Base-by-base conservation (phyloP, 30 jellyfish, hydroid and myxozoan genomes). In the Cassiopea andromeda region DNA sequence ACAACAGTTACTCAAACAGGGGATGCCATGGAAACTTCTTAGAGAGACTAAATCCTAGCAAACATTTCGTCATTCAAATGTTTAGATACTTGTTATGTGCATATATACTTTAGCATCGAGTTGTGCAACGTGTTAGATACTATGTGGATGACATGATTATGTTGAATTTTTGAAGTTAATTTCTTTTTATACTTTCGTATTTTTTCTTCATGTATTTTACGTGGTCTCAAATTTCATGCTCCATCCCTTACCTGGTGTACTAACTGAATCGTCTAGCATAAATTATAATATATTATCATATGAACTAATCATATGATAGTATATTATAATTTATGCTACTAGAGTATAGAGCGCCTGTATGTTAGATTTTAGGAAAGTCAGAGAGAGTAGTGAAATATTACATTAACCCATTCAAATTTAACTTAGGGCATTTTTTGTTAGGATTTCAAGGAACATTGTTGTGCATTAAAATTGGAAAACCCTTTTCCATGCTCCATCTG, bases 11-110 rank as follows among this genome's bases (percentile, higher is more conserved):
- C 76, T 1, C 90, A 67, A 19, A 67, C 98, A 15, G 79, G 66
- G 9, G 97, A 94, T 44, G 96, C 96, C 45, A 93, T 93, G 98
- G 98, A 93, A 64, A 92, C 96, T 71, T 92, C 85, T 15, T 69
- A 72, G 81, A n/a, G 38, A 27, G 80, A 15, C 6, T 70, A 18
- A 2, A 18, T 1, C 15, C 57, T 8, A 18, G 18, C 16, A 27
- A 19, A 70, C 47, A 70, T 7, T 8, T 38, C 49, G 16, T 70
- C 12, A 5, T 17, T 70, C 3, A 70, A 19, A 2, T n/a, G 38
- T 9, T 9, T 14, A 64, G 43, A 64, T 2, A 64, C 64, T 54
- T 6, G 73, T 14, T 17, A 14, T 17, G 8, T 64, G 73, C 73
- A 64, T 64, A 17, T 3, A 10, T 54, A 54, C 64, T 54, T 64